phyloP scores from a whole-genome alignment of 1,140 invertebrate species.

The Dysdera silvatica region DNA sequence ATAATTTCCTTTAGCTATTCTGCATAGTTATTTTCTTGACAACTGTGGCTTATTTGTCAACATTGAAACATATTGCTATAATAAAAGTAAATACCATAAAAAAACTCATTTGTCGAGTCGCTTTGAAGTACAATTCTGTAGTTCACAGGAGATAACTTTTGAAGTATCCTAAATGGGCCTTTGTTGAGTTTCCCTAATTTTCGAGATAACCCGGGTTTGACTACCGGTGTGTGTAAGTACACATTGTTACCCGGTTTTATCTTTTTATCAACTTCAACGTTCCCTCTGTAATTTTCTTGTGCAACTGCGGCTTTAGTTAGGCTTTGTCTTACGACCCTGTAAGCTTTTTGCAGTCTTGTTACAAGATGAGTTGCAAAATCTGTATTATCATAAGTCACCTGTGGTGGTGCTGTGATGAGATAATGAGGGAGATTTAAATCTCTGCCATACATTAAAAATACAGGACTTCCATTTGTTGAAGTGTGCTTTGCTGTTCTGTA shows the following conservation, averaged over 20 bases:
- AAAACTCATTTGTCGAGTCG: no score
- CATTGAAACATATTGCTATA: no score
- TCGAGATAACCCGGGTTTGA: background rate
- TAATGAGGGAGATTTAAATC: background rate
- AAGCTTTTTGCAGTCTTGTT: background rate
- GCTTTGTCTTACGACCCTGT: background rate
- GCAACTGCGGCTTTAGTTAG: background rate
- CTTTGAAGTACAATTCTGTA: no score
- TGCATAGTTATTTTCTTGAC: no score
- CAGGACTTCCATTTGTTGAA: background rate
- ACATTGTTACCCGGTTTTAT: background rate
- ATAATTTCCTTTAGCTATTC: no score
- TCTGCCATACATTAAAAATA: background rate
- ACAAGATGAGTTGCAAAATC: background rate
- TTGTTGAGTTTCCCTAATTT: background rate
- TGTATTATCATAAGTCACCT: background rate
- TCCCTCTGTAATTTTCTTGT: background rate
- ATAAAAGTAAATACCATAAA: no score
- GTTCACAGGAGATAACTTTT: background rate
- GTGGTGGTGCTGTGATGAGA: background rate
- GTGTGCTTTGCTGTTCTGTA: background rate
- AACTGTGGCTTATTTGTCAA: no score
- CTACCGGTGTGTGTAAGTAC: background rate
- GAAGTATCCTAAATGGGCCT: background rate
- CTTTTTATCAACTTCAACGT: background rate